phyloP scores from a whole-genome alignment of 64 coral and sea anemone species.

The Anthopleura sola region DNA sequence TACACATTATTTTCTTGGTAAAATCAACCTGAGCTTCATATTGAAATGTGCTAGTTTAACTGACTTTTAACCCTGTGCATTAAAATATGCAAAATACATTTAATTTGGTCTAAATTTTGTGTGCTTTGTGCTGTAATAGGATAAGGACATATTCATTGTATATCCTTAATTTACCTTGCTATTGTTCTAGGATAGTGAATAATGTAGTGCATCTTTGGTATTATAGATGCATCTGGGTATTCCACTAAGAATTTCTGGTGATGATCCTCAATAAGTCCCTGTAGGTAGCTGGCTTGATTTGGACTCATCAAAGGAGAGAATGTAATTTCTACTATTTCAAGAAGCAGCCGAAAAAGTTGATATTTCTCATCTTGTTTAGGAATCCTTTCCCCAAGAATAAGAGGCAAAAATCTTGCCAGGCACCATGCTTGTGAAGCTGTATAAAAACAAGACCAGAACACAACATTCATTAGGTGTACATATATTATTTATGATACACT shows the following conservation, averaged over 20 bases:
- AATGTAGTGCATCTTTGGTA: constrained; percentile 81
- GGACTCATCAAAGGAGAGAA: constrained; percentile 43
- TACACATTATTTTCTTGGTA: no score
- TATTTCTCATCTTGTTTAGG: constrained; percentile 57
- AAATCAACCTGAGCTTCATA: no score
- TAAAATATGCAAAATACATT: no score
- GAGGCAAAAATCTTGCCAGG: constrained; percentile 50
- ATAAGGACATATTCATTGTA: neutral
- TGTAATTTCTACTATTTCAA: constrained; percentile 52
- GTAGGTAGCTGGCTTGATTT: constrained; percentile 47
- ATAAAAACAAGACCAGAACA: no score
- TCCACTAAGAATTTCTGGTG: constrained; percentile 25
- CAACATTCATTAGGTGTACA: no score
- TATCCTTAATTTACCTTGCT: constrained; percentile 43
- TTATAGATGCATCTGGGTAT: constrained; percentile 55
- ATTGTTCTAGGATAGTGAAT: constrained; percentile 71
- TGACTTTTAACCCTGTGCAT: no score
- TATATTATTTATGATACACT: no score
- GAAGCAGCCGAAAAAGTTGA: constrained; percentile 22
- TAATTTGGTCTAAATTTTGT: no score
- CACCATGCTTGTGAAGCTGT: constrained; percentile 79
- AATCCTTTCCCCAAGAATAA: constrained; percentile 39
- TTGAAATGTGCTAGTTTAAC: no score
- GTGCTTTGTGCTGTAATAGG: no score
- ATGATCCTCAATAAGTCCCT: constrained; percentile 43